Base-by-base conservation (phyloP, 2,888 invertebrate species). In the Lepidocyrtoides sp. region DNA sequence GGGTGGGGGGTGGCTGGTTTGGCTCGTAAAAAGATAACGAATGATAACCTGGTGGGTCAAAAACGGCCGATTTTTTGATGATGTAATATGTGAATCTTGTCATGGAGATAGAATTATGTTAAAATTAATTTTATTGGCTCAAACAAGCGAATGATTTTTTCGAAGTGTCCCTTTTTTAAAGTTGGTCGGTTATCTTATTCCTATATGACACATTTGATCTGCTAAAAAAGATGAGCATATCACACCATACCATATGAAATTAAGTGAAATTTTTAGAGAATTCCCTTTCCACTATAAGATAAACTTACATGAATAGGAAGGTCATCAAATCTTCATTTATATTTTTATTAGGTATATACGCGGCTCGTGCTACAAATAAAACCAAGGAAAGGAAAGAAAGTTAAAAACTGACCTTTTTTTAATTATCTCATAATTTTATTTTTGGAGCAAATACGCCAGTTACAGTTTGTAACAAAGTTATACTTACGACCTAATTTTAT, bases 311-410 rank as follows among this genome's bases (percentile, higher is more conserved):
- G 14, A 32, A 17, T 7, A 14, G 17, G 69, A 44, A 75, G 75
- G 75, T 75, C 75, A 48, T 7, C 3, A 2, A 75, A 3, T 17
- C 0, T 10, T 23, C 23, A 1, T 20, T 36, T 72, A 26, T 12
- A 75, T 75, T 69, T 69, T 69, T 44, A 75, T 48, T 48, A 26
- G 26, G 8, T n/a, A n/a, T n/a, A n/a, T n/a, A n/a, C 26, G 75
- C 75, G 51, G 75, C 75, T 75, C 75, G 75, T 75, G 75, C 75
- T 48, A 75, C 48, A 48, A 48, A 23, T 44, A 48, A 75, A 41
- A 69, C 32, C 14, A 51, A 10, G 51, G 48, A 7, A 69, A 69
- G 14, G 0, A n/a, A n/a, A n/a, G n/a, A n/a, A n/a, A n/a, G n/a
- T n/a, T n/a, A n/a, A n/a, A n/a, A n/a, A n/a, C n/a, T n/a, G n/a